Evolutionary conservation across 2,113 vertebrate species (phyloP).

Genomic region (Eubucco bourcierii): DNA sequence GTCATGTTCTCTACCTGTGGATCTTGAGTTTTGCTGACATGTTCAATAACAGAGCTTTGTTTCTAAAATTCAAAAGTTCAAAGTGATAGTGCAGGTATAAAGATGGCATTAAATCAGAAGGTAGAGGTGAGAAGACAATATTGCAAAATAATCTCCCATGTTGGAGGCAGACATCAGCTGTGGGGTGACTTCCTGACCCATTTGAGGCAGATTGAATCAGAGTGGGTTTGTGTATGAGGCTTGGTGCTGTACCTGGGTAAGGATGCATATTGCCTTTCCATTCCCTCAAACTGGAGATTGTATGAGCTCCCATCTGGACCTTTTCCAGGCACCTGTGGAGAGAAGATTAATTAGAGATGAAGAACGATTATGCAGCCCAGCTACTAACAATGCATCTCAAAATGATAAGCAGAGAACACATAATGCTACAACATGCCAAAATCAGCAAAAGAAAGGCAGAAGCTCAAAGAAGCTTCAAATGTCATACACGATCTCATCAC

Average conservation of each 20-base stretch:
- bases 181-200: constrained; percentile 12
- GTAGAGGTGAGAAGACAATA: constrained; percentile 46
- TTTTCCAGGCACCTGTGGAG: constrained; percentile 86
- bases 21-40: constrained; percentile 71
- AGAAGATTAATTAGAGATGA: constrained; percentile 77
- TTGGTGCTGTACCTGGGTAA: constrained; percentile 81
- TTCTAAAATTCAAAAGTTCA: constrained; percentile 56
- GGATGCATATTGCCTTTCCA: constrained; percentile 81
- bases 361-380: constrained; percentile 71
- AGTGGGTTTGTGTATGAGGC: not conserved
- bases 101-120: constrained; percentile 50
- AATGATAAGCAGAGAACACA: constrained; percentile 70
- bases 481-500: constrained; percentile 41
- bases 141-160: constrained; percentile 28
- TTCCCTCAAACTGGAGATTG: constrained; percentile 80
- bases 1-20: constrained; percentile 28
- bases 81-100: constrained; percentile 67
- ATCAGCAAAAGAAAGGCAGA: constrained; percentile 60
- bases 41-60: constrained; percentile 51
- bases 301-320: constrained; percentile 78
- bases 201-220: not conserved
- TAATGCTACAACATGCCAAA: constrained; percentile 67
- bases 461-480: constrained; percentile 46
- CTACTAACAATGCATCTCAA: constrained; percentile 73
- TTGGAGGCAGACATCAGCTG: constrained; percentile 29